These are phyloP conservation scores for Eremobia ochroleuca DNA, from an alignment of 2,888 invertebrate species.

Conservation along the genomic window DNA sequence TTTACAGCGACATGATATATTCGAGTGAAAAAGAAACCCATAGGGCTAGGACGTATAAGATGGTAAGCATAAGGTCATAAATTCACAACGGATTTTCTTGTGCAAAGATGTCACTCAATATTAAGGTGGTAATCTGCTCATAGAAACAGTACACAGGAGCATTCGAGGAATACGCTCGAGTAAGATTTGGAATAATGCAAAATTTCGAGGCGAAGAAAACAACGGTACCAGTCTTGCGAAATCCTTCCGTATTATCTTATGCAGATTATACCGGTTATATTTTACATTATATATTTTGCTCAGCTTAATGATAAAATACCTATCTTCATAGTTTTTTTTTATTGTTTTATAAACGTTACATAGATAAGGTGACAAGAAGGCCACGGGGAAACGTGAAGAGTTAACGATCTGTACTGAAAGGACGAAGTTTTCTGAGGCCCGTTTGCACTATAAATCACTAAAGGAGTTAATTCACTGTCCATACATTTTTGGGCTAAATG, in stretches of 20 bases:
- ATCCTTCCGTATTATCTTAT: background rate
- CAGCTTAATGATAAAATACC: background rate
- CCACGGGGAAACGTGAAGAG: background rate
- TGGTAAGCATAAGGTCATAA: background rate
- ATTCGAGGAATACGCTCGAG: background rate
- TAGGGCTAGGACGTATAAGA: background rate
- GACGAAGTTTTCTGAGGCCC: background rate
- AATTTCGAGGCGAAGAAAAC: background rate
- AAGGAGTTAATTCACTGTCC: too few relatives aligned
- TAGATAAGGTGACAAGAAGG: background rate
- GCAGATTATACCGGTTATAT: background rate
- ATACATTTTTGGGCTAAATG: too few relatives aligned
- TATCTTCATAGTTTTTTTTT: background rate
- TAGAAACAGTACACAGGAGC: background rate
- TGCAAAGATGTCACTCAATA: slow-evolving; percentile 17
- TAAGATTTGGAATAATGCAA: background rate
- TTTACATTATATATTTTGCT: background rate
- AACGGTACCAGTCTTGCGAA: background rate
- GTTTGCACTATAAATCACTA: background rate
- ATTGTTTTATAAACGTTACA: background rate
- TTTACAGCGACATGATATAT: slow-evolving; percentile 4
- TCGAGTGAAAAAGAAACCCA: background rate
- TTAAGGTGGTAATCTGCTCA: slow-evolving; percentile 4
- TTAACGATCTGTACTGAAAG: background rate
- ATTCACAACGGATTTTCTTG: slow-evolving; percentile 4